Percentiles rank a stretch among this genome's conserved stretches.
phyloP scores from a whole-genome alignment of 2,113 vertebrate genomes.

The Aythya baeri region DNA sequence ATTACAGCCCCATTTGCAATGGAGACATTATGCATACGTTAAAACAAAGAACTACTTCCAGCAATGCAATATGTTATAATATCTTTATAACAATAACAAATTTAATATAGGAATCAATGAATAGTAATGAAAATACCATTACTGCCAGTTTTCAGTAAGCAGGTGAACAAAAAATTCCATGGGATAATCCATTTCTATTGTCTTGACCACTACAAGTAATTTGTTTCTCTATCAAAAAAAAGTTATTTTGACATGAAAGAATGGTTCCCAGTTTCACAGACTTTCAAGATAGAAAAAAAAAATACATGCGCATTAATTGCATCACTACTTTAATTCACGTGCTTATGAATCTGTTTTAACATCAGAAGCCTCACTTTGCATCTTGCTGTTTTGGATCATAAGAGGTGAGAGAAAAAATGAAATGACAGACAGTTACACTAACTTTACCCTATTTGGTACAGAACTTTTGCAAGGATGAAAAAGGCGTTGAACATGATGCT shows the following conservation, averaged over 20 bases:
- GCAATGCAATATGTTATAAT: background rate
- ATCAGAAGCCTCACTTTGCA: fast-evolving
- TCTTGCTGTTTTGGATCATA: background rate
- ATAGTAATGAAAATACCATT: background rate
- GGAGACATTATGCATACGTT: fast-evolving
- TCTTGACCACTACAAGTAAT: background rate
- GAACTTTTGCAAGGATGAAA: background rate
- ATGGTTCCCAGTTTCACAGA: background rate
- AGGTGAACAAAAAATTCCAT: background rate
- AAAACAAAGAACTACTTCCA: background rate
- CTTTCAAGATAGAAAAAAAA: background rate
- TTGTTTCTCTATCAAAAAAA: background rate
- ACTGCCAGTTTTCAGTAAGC: background rate
- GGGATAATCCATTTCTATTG: background rate
- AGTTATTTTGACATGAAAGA: background rate
- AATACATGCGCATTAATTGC: background rate
- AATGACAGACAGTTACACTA: background rate
- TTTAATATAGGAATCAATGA: background rate
- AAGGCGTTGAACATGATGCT: fast-evolving
- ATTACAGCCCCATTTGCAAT: background rate
- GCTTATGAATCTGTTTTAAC: background rate
- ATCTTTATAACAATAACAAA: background rate
- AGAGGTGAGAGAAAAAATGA: background rate
- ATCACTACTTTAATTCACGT: fast-evolving
- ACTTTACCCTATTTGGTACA: background rate